These are phyloP conservation scores for Halichoerus grypus DNA, from an alignment of 2,113 vertebrate genomes.

Conservation along the genomic window DNA sequence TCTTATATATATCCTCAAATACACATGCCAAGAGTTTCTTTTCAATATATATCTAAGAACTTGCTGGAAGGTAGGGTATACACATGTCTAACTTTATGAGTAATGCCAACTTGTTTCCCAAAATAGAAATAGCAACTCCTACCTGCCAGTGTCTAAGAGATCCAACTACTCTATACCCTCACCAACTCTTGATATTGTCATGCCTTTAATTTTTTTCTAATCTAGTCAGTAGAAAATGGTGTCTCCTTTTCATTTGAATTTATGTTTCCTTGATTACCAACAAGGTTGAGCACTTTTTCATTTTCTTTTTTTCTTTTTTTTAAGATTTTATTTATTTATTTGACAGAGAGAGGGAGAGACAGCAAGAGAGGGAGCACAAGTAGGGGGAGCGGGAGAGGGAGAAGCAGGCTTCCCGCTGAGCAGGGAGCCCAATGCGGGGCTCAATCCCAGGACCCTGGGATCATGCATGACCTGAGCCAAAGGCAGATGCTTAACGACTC, in stretches of 20 bases:
- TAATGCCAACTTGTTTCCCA: not conserved
- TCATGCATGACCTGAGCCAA: too few relatives aligned
- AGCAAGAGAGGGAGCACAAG: too few relatives aligned
- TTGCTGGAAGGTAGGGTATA: not conserved
- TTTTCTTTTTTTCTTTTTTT: not conserved
- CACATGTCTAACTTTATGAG: not conserved
- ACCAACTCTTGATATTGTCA: not conserved
- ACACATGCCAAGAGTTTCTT: not conserved
- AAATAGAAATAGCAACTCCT: not conserved
- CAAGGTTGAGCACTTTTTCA: not conserved
- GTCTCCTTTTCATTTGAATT: not conserved
- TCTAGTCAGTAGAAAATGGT: not conserved
- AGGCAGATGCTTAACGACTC: too few relatives aligned
- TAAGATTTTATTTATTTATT: too few relatives aligned
- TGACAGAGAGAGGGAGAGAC: too few relatives aligned
- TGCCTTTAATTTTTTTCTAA: not conserved
- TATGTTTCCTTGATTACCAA: not conserved
- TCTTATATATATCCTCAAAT: not conserved
- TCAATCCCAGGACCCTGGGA: too few relatives aligned
- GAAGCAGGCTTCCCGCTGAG: too few relatives aligned
- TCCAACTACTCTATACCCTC: not conserved
- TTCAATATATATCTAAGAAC: not conserved
- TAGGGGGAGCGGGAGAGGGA: too few relatives aligned
- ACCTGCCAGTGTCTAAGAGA: not conserved
- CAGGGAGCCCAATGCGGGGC: too few relatives aligned